Evolutionary conservation across 2,113 vertebrate species (phyloP).

Genomic region (Cyprinodon brontotheroides): DNA sequence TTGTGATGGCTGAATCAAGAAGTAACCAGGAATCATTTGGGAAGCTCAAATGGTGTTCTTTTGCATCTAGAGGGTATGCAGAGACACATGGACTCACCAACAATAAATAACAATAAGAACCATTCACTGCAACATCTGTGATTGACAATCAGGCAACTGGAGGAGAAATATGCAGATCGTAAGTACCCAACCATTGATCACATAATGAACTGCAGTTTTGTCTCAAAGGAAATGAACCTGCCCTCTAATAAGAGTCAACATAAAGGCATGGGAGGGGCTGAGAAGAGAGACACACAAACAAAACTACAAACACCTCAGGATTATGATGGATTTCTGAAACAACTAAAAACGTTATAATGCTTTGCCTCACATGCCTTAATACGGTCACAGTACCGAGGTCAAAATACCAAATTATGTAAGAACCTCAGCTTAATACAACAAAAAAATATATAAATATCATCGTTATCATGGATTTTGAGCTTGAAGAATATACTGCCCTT

Average conservation of each 20-base stretch:
- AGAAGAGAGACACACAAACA: neutral
- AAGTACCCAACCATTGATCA: neutral
- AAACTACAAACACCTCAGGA: neutral
- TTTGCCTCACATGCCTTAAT: neutral
- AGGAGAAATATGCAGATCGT: too few relatives aligned
- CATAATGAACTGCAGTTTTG: neutral
- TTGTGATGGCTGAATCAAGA: too few relatives aligned
- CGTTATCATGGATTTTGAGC: too few relatives aligned
- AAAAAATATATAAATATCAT: too few relatives aligned
- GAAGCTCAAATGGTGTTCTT: too few relatives aligned
- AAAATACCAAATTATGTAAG: too few relatives aligned
- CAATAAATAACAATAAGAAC: neutral
- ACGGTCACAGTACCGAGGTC: neutral
- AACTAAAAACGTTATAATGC: neutral
- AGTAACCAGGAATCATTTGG: too few relatives aligned
- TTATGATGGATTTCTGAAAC: neutral
- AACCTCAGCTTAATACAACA: too few relatives aligned
- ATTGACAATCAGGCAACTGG: neutral
- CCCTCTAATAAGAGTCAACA: neutral
- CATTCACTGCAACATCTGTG: too few relatives aligned
- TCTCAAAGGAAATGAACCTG: neutral
- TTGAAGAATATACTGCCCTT: neutral
- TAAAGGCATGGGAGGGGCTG: neutral
- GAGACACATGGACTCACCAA: too few relatives aligned
- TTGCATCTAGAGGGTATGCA: too few relatives aligned